These are phyloP conservation scores for Euura saliciscinereae DNA, from an alignment of 1,140 invertebrate genomes.

Conservation along the genomic window DNA sequence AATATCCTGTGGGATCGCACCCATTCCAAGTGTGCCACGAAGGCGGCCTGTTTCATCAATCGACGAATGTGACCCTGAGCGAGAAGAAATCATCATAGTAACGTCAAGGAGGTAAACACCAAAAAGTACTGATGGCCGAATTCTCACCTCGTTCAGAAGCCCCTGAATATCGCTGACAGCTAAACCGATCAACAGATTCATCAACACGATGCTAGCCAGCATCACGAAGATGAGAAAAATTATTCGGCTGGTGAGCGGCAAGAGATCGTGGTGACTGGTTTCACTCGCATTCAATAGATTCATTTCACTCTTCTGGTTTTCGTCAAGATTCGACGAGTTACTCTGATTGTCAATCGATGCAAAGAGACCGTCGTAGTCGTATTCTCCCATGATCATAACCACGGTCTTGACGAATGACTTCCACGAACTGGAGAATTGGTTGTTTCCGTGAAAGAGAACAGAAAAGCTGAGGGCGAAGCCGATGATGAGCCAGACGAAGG, in stretches of 20 bases:
- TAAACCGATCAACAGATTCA: slow-evolving; percentile 68
- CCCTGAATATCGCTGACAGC: slow-evolving; percentile 69
- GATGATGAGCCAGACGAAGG: slow-evolving; percentile 62
- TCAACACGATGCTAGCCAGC: slow-evolving; percentile 68
- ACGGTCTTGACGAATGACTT: slow-evolving; percentile 59
- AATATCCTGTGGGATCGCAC: slow-evolving; percentile 36
- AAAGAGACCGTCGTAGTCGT: slow-evolving; percentile 59
- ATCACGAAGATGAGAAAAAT: slow-evolving; percentile 67
- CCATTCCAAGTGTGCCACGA: slow-evolving; percentile 50
- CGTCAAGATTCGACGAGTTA: neutral
- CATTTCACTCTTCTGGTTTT: too few relatives aligned
- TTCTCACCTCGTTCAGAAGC: slow-evolving; percentile 53
- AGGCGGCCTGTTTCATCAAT: slow-evolving; percentile 53
- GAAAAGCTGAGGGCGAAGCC: slow-evolving; percentile 65
- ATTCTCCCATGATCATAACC: slow-evolving; percentile 69
- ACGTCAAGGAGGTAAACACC: slow-evolving; percentile 53
- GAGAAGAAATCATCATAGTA: slow-evolving; percentile 54
- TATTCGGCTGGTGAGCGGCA: slow-evolving; percentile 52
- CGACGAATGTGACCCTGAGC: slow-evolving; percentile 48
- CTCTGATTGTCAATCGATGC: slow-evolving; percentile 15
- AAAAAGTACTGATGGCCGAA: slow-evolving; percentile 28
- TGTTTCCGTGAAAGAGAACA: slow-evolving; percentile 55
- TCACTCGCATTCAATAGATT: too few relatives aligned
- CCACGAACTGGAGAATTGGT: slow-evolving; percentile 55
- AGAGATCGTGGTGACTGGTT: neutral